These are phyloP conservation scores for Drosophila crucigera DNA, from an alignment of 2,888 invertebrate species.

Conservation along the genomic window DNA sequence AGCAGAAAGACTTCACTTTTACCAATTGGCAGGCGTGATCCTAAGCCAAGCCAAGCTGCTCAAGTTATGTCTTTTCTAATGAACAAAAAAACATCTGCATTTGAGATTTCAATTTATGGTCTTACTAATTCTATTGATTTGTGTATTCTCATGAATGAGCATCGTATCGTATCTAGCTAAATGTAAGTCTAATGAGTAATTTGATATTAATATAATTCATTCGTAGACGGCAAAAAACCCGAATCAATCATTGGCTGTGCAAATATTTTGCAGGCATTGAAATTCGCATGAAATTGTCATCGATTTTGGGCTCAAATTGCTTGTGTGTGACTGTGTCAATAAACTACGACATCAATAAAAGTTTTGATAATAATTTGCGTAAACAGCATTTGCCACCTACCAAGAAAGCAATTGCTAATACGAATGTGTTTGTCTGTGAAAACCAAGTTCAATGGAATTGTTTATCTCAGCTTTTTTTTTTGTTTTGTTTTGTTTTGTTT, in stretches of 20 bases:
- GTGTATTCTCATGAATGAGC: slow-evolving; percentile 47
- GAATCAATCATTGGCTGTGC: slow-evolving; percentile 13
- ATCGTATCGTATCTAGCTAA: slow-evolving; percentile 2
- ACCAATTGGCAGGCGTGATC: slow-evolving; percentile 57
- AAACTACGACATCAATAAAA: slow-evolving; percentile 37
- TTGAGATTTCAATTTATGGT: slow-evolving; percentile 56
- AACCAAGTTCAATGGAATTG: slow-evolving; percentile 69
- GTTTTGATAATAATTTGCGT: slow-evolving; percentile 51
- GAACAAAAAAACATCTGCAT: slow-evolving; percentile 55
- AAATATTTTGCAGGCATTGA: slow-evolving; percentile 58
- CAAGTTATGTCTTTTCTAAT: slow-evolving; percentile 35
- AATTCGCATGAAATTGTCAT: slow-evolving; percentile 65
- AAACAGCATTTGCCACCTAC: slow-evolving; percentile 58
- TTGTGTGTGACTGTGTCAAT: slow-evolving; percentile 2
- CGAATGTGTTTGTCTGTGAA: slow-evolving; percentile 44
- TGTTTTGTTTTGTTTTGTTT: neutral
- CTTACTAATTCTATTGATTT: slow-evolving; percentile 48
- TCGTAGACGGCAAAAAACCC: slow-evolving; percentile 33
- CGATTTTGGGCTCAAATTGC: slow-evolving; percentile 10
- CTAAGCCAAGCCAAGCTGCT: slow-evolving; percentile 11
- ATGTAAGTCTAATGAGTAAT: slow-evolving; percentile 61
- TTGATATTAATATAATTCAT: slow-evolving; percentile 40
- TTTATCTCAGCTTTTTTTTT: slow-evolving; percentile 33
- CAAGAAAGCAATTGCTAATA: slow-evolving; percentile 41
- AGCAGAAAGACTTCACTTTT: slow-evolving; percentile 35